phyloP scores from a whole-genome alignment of 2,113 vertebrate genomes.

The Colossoma macropomum region DNA sequence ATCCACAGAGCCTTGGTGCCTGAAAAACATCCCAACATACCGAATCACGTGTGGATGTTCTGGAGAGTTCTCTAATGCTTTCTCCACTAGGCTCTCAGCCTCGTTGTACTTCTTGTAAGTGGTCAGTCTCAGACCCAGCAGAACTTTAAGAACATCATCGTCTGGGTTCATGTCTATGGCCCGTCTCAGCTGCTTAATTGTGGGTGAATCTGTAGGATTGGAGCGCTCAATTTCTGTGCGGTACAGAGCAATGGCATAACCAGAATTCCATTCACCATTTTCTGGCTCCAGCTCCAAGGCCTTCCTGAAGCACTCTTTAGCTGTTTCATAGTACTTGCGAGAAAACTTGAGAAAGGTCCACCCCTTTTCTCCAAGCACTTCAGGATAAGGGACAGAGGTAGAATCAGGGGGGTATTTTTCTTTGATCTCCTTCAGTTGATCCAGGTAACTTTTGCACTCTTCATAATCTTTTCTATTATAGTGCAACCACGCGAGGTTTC shows the following conservation, averaged over 20 bases:
- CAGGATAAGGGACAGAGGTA: slow-evolving; percentile 34
- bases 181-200: slow-evolving; percentile 48
- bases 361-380: slow-evolving; percentile 59
- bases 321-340: slow-evolving; percentile 47
- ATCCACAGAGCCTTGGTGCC: slow-evolving; percentile 25
- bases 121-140: slow-evolving; percentile 51
- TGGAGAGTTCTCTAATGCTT: slow-evolving; percentile 48
- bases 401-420: slow-evolving; percentile 33
- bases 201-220: not conserved
- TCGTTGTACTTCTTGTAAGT: slow-evolving; percentile 9
- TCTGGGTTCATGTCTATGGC: slow-evolving; percentile 47
- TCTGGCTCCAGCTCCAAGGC: slow-evolving; percentile 55
- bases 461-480: slow-evolving; percentile 45
- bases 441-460: slow-evolving; percentile 48
- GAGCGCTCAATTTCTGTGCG: slow-evolving; percentile 24
- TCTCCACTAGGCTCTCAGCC: slow-evolving; percentile 35
- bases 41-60: slow-evolving; percentile 44
- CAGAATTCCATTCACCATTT: slow-evolving; percentile 49
- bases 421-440: slow-evolving; percentile 52
- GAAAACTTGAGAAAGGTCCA: slow-evolving; percentile 60
- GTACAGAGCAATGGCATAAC: slow-evolving; percentile 58
- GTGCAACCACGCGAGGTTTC: slow-evolving; percentile 61
- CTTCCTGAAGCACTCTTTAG: slow-evolving; percentile 56
- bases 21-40: slow-evolving; percentile 54
- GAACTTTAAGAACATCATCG: slow-evolving; percentile 56